Conservation (phyloP, 2,113 vertebrate species). For the Podarcis raffonei region DNA sequence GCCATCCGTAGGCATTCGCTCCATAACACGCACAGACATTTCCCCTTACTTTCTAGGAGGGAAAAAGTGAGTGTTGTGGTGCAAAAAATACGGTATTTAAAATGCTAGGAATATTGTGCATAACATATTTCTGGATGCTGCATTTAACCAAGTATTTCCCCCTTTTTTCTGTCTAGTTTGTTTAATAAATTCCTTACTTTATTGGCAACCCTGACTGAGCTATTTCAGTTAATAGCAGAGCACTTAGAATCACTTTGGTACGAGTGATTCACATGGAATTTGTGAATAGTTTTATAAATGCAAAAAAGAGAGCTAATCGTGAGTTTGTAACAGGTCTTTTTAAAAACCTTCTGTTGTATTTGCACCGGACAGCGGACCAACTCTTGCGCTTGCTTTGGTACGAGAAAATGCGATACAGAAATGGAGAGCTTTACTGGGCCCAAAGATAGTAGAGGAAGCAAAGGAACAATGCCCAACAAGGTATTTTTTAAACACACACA, state of each 20-base stretch:
- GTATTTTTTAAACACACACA: conserved; percentile 27
- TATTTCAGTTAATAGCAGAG: background rate
- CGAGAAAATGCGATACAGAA: conserved; percentile 66
- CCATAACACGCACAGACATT: too few relatives aligned
- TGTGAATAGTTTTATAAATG: background rate
- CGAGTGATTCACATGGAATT: background rate
- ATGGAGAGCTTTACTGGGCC: conserved; percentile 73
- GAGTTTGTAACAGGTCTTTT: background rate
- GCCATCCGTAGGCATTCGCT: too few relatives aligned
- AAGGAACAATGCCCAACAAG: conserved; percentile 62
- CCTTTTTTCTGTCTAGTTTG: background rate
- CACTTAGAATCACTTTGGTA: background rate
- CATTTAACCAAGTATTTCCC: background rate
- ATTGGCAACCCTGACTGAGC: background rate
- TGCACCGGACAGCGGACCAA: conserved; percentile 69
- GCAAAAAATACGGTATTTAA: too few relatives aligned
- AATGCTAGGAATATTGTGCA: background rate
- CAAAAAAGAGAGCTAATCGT: background rate
- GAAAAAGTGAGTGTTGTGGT: too few relatives aligned
- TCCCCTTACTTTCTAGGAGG: too few relatives aligned
- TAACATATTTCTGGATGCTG: background rate
- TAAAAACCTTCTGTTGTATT: background rate
- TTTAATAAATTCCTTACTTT: background rate
- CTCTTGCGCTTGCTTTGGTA: conserved; percentile 72
- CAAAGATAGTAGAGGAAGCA: conserved; percentile 63